Conservation (phyloP, 2,113 vertebrate genomes). For the Plestiodon gilberti region DNA sequence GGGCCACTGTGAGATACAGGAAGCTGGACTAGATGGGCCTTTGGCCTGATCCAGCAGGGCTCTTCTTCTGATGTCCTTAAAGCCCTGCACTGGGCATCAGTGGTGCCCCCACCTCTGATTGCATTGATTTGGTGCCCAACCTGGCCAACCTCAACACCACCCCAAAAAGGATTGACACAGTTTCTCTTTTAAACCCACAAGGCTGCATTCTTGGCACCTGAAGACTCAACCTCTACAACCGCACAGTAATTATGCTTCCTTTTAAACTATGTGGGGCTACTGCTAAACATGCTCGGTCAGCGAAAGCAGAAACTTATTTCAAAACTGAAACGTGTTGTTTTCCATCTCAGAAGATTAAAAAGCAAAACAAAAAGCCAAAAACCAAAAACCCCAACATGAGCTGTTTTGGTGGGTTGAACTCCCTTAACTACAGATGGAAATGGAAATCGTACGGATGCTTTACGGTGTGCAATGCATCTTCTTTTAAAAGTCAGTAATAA, state of each 20-base stretch:
- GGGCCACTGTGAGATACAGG: too few relatives aligned
- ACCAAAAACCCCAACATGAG: neutral
- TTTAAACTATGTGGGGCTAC: conserved; percentile 47
- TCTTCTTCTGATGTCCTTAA: too few relatives aligned
- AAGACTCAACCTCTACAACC: conserved; percentile 65
- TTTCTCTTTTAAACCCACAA: neutral
- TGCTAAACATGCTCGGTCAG: conserved; percentile 51
- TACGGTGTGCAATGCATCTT: conserved; percentile 63
- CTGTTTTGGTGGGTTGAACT: neutral
- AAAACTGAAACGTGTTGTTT: conserved; percentile 58
- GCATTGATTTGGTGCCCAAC: too few relatives aligned
- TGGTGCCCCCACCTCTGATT: too few relatives aligned
- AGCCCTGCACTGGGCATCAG: too few relatives aligned
- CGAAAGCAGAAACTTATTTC: conserved; percentile 62
- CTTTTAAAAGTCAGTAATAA: conserved; percentile 49
- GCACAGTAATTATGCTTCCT: conserved; percentile 52
- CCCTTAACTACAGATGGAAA: conserved; percentile 51
- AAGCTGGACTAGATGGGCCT: too few relatives aligned
- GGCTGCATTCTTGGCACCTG: conserved; percentile 38
- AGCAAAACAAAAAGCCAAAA: neutral
- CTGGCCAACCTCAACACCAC: too few relatives aligned
- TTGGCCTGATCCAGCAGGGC: too few relatives aligned
- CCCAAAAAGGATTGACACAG: too few relatives aligned
- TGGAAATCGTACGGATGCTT: conserved; percentile 61
- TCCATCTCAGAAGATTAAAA: conserved; percentile 2